A percentile compares a stretch with the other conserved stretches of the same genome.
Evolutionary conservation across 2,888 invertebrate genomes (phyloP).

Genomic region (Euproctis similis): DNA sequence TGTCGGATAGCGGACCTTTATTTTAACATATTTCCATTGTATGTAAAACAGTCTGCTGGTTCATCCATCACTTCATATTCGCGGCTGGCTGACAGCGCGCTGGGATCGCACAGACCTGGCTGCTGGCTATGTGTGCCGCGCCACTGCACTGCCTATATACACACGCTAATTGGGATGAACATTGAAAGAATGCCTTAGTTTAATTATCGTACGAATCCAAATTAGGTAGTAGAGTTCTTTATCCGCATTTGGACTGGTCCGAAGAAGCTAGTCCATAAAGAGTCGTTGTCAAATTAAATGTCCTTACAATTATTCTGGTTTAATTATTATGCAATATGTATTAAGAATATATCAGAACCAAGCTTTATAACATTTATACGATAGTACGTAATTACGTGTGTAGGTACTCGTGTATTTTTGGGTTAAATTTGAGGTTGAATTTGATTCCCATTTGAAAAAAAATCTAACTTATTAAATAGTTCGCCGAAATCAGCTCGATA

Average conservation of each 20-base stretch:
- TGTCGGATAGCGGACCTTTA: conserved; percentile 49
- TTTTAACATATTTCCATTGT: conserved; percentile 64
- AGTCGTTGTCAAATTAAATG: too few relatives aligned
- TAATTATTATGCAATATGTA: too few relatives aligned
- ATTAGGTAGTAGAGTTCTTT: conserved; percentile 23
- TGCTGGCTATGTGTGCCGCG: conserved; percentile 15
- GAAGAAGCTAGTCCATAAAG: too few relatives aligned
- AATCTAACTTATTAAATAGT: too few relatives aligned
- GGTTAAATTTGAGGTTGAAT: too few relatives aligned
- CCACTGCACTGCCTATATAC: conserved; percentile 40
- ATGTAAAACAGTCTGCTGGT: conserved; percentile 59
- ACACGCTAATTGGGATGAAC: conserved; percentile 43
- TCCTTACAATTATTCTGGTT: too few relatives aligned
- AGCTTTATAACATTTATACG: too few relatives aligned
- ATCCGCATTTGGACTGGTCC: conserved; percentile 18
- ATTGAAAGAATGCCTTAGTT: conserved; percentile 32
- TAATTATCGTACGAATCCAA: conserved; percentile 26
- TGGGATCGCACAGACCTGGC: conserved; percentile 30
- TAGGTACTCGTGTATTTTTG: too few relatives aligned
- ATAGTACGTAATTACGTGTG: too few relatives aligned
- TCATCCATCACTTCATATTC: conserved; percentile 73
- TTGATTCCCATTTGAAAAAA: too few relatives aligned
- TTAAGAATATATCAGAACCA: too few relatives aligned
- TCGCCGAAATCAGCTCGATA: too few relatives aligned
- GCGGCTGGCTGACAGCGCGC: conserved; percentile 47